Percentiles rank a stretch among this genome's conserved stretches.
These are phyloP conservation scores for Rhyacophila evoluta DNA, from an alignment of 2,888 invertebrate genomes.

Conservation along the genomic window DNA sequence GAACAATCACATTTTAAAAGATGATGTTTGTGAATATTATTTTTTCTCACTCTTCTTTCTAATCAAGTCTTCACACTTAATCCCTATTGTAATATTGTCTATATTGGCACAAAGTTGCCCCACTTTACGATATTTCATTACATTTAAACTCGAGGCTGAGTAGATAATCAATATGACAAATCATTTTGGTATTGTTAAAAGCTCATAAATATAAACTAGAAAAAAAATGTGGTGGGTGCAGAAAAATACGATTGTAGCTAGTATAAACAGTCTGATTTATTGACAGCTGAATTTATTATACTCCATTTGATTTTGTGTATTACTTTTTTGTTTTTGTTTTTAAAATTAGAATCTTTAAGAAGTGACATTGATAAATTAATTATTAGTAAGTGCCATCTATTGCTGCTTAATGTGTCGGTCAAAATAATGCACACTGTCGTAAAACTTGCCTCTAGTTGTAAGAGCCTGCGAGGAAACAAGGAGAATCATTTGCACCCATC, in stretches of 20 bases:
- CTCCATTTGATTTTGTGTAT: background rate
- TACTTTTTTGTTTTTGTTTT: background rate
- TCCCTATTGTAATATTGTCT: too few relatives aligned
- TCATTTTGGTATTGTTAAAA: background rate
- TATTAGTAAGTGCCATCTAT: constrained; percentile 33
- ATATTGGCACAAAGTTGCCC: too few relatives aligned
- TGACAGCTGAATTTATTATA: background rate
- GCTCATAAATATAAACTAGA: background rate
- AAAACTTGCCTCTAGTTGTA: constrained; percentile 43
- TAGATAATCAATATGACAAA: background rate
- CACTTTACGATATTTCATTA: background rate
- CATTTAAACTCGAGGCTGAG: background rate
- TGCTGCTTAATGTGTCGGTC: constrained; percentile 38
- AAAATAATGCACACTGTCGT: constrained; percentile 31
- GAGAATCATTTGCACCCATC: background rate
- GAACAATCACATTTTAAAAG: too few relatives aligned
- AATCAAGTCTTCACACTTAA: too few relatives aligned
- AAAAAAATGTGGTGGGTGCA: background rate
- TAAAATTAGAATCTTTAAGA: constrained; percentile 22
- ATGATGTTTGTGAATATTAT: too few relatives aligned
- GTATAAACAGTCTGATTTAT: too few relatives aligned
- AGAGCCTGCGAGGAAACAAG: constrained; percentile 1
- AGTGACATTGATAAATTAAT: background rate
- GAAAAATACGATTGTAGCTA: background rate
- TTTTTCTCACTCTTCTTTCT: too few relatives aligned